Evolutionary conservation across 2,113 vertebrate genomes (phyloP).

Genomic region (Nerophis ophidion): DNA sequence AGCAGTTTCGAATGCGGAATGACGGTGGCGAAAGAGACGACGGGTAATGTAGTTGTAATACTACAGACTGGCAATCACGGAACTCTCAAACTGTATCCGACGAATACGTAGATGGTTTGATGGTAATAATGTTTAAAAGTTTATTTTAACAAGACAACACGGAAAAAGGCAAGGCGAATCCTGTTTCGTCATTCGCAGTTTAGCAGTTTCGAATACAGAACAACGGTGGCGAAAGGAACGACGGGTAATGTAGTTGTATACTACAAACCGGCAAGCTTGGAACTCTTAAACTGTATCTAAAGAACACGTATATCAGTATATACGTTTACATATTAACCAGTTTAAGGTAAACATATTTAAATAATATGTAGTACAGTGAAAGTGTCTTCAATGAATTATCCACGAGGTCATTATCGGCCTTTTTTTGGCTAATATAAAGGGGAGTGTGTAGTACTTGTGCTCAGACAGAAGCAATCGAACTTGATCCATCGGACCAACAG

Average conservation of each 20-base stretch:
- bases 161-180: too few relatives aligned
- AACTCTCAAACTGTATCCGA: too few relatives aligned
- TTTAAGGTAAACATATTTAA: background rate
- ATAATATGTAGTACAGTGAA: background rate
- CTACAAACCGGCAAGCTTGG: background rate
- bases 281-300: background rate
- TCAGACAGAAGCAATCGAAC: conserved; percentile 54
- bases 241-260: conserved; percentile 2
- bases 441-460: background rate
- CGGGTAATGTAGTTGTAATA: too few relatives aligned
- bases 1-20: conserved; percentile 22
- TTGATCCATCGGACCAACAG: conserved; percentile 27
- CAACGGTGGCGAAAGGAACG: background rate
- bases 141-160: background rate
- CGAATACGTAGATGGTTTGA: too few relatives aligned
- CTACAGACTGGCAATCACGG: too few relatives aligned
- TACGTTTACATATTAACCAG: too few relatives aligned
- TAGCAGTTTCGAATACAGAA: background rate
- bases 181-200: background rate
- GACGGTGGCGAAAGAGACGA: too few relatives aligned
- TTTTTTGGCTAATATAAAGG: too few relatives aligned
- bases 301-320: background rate
- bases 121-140: background rate
- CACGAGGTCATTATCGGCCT: background rate
- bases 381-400: background rate